Conservation (phyloP, 2,113 vertebrate genomes). For the Takifugu bimaculatus region DNA sequence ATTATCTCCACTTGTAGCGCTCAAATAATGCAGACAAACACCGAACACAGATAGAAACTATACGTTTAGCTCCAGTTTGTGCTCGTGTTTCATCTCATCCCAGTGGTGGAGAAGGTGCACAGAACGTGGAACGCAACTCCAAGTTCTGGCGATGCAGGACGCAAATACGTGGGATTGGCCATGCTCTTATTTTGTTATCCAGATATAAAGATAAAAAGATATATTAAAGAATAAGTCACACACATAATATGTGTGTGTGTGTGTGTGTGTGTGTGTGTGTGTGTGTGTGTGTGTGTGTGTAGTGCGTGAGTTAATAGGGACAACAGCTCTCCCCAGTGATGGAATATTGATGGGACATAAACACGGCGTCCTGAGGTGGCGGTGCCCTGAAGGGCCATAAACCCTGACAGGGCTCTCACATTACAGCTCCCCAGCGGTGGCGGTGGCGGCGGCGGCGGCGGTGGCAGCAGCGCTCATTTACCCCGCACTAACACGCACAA, state of each 20-base stretch:
- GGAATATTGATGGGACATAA: constrained; percentile 50
- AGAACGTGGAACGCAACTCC: no score
- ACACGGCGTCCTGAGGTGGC: constrained; percentile 33
- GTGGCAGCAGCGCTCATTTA: not conserved
- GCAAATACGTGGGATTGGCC: no score
- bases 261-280: not conserved
- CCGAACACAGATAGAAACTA: no score
- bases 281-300: not conserved
- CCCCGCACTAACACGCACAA: not conserved
- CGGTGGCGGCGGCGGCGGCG: constrained; percentile 1
- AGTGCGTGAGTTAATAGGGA: constrained; percentile 9
- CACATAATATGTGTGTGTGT: not conserved
- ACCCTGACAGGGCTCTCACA: constrained; percentile 45
- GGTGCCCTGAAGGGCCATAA: constrained; percentile 40
- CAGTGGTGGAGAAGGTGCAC: no score
- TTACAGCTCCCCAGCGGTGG: constrained; percentile 21
- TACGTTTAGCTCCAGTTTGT: no score
- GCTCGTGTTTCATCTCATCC: no score
- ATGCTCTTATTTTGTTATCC: no score
- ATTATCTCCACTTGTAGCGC: no score
- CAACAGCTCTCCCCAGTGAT: constrained; percentile 30
- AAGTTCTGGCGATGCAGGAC: no score
- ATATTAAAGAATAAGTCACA: no score
- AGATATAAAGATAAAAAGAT: no score
- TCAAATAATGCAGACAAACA: no score